Evolutionary conservation across 2,797 vertebrate species (phyloP).

Genomic region (Coilia nasus): DNA sequence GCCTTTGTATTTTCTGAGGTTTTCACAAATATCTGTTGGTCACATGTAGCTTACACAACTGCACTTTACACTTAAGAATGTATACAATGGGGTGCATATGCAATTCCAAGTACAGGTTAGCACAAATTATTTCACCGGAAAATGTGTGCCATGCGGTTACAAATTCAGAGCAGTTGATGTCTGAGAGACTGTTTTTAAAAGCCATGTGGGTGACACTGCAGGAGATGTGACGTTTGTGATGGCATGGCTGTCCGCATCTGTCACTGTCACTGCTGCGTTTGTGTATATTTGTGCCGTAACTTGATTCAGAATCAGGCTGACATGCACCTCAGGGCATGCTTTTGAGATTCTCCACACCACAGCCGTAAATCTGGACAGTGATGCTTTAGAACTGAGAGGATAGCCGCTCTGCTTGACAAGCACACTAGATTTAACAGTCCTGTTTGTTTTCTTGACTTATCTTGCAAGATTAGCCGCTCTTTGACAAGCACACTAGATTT

Average conservation of each 20-base stretch:
- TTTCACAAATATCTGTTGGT: neutral
- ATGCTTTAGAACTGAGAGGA: neutral
- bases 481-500: neutral
- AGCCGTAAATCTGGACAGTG: neutral
- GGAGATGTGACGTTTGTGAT: neutral
- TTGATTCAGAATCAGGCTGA: slow-evolving; percentile 28
- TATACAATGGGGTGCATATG: too few relatives aligned
- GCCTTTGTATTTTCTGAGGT: neutral
- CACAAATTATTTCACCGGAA: neutral
- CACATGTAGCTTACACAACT: neutral
- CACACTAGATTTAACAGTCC: neutral
- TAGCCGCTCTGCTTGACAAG: neutral
- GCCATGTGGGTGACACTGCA: neutral
- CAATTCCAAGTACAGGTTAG: neutral
- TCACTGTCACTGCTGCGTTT: slow-evolving; percentile 37
- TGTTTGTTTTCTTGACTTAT: neutral
- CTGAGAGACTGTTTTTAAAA: neutral
- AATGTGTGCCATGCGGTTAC: neutral
- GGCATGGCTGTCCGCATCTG: slow-evolving; percentile 27
- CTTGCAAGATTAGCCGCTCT: too few relatives aligned
- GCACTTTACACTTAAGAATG: too few relatives aligned
- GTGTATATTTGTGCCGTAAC: slow-evolving; percentile 22
- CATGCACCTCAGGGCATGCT: neutral
- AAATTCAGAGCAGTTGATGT: neutral
- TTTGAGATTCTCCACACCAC: neutral